phyloP scores from a whole-genome alignment of 2,888 invertebrate genomes.

The Protophormia terraenovae region DNA sequence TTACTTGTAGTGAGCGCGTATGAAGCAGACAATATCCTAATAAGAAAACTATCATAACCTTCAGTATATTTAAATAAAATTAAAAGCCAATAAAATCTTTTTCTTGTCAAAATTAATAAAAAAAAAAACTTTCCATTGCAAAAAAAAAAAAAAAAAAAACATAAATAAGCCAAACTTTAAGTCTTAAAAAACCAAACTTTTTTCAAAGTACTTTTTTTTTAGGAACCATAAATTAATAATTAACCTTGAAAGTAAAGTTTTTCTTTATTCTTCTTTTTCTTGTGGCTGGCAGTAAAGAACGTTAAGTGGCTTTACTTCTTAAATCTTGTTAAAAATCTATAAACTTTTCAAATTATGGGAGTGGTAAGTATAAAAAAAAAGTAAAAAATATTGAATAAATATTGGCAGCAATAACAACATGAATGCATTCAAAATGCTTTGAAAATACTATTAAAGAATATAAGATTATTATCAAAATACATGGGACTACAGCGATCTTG shows the following conservation, averaged over 20 bases:
- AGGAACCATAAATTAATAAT: conserved; percentile 45
- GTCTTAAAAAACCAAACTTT: not conserved
- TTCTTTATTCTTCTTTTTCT: not conserved
- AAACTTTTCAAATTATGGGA: conserved; percentile 22
- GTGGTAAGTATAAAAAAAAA: not conserved
- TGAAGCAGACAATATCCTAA: too few relatives aligned
- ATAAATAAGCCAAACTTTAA: not conserved
- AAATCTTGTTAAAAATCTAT: conserved; percentile 10
- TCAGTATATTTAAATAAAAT: too few relatives aligned
- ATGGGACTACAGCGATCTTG: too few relatives aligned
- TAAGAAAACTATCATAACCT: too few relatives aligned
- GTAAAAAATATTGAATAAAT: not conserved
- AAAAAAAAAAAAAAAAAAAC: too few relatives aligned
- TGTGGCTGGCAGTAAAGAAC: not conserved
- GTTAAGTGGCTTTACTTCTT: not conserved
- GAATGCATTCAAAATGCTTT: not conserved
- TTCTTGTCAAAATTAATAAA: not conserved
- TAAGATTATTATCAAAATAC: too few relatives aligned
- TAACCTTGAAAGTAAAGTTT: conserved; percentile 37
- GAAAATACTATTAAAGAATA: not conserved
- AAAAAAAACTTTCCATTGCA: not conserved
- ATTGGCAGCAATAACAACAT: not conserved
- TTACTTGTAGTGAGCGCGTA: too few relatives aligned
- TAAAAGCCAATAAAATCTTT: not conserved
- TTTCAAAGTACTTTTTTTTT: not conserved